Evolutionary conservation across 2,888 invertebrate species (phyloP), one percentile per base, ranked within the genome.

Genomic region (Drosophila atripex): DNA sequence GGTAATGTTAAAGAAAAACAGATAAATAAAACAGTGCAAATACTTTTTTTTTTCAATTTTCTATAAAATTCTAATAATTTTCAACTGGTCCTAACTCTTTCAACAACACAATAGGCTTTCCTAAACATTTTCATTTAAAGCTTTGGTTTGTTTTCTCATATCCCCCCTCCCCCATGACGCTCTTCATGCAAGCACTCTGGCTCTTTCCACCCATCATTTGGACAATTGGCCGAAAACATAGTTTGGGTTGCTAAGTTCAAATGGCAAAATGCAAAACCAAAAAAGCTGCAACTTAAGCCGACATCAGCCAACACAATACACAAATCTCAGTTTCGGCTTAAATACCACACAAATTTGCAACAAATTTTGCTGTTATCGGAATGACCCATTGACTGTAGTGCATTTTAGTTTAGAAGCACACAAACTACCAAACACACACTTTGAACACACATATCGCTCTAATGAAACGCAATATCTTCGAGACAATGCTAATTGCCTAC

Each of bases 401-500:
- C 61, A 28, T 28, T 57, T 47, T 43, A 30, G 58, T 47, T 28
- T 32, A 39, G 39, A 30, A 23, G 4, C n/a, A 53, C 18, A 50
- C 46, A n/a, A n/a, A 43, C 30, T 35, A 21, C 43, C 43, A 11
- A 43, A 38, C 32, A 21, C 35, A 30, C 28, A 41, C 6, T 41
- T 1, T 9, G n/a, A n/a, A 14, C 21, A 39, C 16, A 47, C 52
- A 47, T 56, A 82, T 82, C 75, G 79, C 70, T 71, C 71, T 77
- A 86, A 82, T 83, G 83, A 86, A 82, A 82, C 71, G 73, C 77
- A 73, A 82, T 83, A 82, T 86, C 80, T 82, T 86, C 51, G 77
- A 82, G 75, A 82, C 71, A 71, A 70, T 71, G 49, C 71, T 61
- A 71, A 71, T 71, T 71, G 70, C 71, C 55, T 49, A n/a, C 53